Evolutionary conservation across 2,113 vertebrate species (phyloP).

Genomic region (Myocastor coypus): DNA sequence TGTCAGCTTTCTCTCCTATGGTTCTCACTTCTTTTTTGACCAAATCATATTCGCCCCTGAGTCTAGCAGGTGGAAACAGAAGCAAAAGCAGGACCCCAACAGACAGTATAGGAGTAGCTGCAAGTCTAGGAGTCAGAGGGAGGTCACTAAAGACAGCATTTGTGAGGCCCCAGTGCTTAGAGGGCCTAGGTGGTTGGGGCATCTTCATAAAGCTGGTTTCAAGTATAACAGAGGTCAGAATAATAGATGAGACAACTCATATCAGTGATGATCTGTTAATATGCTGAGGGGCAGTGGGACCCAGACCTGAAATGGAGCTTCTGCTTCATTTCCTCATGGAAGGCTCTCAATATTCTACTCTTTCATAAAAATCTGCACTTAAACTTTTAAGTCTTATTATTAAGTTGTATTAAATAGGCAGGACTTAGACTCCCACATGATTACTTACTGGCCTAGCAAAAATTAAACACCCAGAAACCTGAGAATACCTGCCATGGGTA

Average conservation of each 20-base stretch:
- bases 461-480: not conserved
- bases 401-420: not conserved
- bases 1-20: not conserved
- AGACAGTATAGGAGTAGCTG: rapidly evolving
- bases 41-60: rapidly evolving
- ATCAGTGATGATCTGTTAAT: not conserved
- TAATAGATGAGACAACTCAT: not conserved
- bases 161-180: not conserved
- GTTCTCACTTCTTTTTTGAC: not conserved
- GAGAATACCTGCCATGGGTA: not conserved
- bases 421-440: not conserved
- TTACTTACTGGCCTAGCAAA: not conserved
- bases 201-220: not conserved
- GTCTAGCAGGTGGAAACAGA: not conserved
- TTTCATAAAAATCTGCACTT: not conserved
- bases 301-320: not conserved
- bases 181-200: not conserved
- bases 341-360: not conserved
- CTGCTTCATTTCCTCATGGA: not conserved
- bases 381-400: not conserved
- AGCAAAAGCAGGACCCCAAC: not conserved
- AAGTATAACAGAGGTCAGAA: not conserved
- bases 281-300: rapidly evolving
- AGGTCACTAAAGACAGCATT: rapidly evolving
- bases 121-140: not conserved